A percentile compares a stretch with the other conserved stretches of the same genome.
Evolutionary conservation across 2,113 vertebrate species (phyloP).

Genomic region (Archocentrus centrarchus): DNA sequence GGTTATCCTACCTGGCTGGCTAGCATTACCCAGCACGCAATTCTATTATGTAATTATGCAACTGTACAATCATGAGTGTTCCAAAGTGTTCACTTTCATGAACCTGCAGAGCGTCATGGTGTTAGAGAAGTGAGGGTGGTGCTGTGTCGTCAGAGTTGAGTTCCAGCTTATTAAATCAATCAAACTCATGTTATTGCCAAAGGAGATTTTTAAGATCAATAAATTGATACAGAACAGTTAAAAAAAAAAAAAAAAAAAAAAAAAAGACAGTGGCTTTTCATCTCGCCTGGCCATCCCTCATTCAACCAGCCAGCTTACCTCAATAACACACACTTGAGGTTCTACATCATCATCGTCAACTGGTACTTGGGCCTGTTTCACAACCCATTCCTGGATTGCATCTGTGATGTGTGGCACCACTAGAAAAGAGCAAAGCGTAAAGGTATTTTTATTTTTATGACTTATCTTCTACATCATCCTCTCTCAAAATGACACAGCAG

Average conservation of each 20-base stretch:
- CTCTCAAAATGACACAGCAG: background rate
- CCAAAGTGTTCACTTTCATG: too few relatives aligned
- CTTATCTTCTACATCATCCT: background rate
- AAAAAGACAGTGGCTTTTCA: background rate
- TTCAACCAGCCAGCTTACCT: conserved; percentile 77
- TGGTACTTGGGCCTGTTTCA: conserved; percentile 91
- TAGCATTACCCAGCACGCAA: background rate
- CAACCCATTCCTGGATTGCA: conserved; percentile 97
- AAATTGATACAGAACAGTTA: background rate
- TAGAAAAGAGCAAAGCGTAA: conserved; percentile 57
- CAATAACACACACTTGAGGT: conserved; percentile 97
- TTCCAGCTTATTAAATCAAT: too few relatives aligned
- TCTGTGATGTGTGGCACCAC: conserved; percentile 99
- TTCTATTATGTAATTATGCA: background rate
- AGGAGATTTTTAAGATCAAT: background rate
- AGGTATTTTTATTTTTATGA: background rate
- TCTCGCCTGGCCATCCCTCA: background rate
- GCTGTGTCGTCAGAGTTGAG: too few relatives aligned
- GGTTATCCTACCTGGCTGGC: background rate
- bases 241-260: background rate
- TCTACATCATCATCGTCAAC: conserved; percentile 92
- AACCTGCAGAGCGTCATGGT: too few relatives aligned
- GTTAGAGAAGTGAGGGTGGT: too few relatives aligned
- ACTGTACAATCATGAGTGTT: background rate
- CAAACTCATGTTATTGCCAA: background rate